Conservation (phyloP, 1,140 invertebrate genomes). For the Cheumatopsyche charites region DNA sequence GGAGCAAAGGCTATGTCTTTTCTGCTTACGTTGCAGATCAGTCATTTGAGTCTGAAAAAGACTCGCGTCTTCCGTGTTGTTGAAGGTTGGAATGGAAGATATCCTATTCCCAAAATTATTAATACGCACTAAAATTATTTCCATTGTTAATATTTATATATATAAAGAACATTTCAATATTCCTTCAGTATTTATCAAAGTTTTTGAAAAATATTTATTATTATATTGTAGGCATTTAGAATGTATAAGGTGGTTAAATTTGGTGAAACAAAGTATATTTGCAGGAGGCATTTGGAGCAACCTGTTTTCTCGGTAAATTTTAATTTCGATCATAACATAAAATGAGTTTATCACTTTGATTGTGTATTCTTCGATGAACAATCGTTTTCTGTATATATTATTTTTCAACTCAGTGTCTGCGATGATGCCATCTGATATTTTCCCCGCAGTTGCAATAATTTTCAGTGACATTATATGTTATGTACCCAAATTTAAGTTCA, state of each 20-base stretch:
- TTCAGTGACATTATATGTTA: background rate
- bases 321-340: too few species aligned
- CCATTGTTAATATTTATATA: conserved; percentile 42
- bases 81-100: conserved; percentile 27
- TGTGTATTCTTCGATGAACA: too few species aligned
- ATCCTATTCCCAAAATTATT: conserved; percentile 43
- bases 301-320: background rate
- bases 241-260: conserved; percentile 38
- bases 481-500: background rate
- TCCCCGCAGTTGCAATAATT: conserved; percentile 1
- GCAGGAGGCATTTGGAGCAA: background rate
- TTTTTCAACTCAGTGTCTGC: too few species aligned
- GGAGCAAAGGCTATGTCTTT: conserved; percentile 9
- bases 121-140: conserved; percentile 47
- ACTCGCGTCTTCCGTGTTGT: conserved; percentile 41
- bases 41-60: conserved; percentile 3
- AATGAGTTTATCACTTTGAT: too few species aligned
- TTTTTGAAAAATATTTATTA: conserved; percentile 48
- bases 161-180: conserved; percentile 46
- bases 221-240: conserved; percentile 47
- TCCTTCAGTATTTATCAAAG: conserved; percentile 48
- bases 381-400: too few species aligned
- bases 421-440: too few species aligned
- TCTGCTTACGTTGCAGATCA: background rate
- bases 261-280: conserved; percentile 26